Evolutionary conservation across 2,113 vertebrate genomes (phyloP).

Genomic region (Gambusia holbrooki): DNA sequence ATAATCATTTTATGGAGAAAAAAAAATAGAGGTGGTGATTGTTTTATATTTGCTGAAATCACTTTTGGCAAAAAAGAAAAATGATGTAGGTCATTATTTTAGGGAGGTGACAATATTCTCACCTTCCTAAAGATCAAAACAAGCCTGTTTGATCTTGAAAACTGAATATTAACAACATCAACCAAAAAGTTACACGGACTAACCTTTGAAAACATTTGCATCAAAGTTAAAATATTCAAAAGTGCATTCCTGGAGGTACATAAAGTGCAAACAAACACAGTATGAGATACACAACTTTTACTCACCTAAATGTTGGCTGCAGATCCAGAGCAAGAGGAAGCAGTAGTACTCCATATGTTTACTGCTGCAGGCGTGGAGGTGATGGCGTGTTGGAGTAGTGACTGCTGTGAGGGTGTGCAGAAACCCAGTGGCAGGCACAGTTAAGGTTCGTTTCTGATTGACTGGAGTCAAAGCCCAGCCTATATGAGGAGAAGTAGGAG

Average conservation of each 20-base stretch:
- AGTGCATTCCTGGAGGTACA: constrained; percentile 1
- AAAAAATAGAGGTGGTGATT: too few species aligned
- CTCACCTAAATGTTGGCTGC: constrained; percentile 90
- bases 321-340: constrained; percentile 87
- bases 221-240: background rate
- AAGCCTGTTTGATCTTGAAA: fast-evolving
- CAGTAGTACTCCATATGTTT: constrained; percentile 87
- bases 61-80: too few species aligned
- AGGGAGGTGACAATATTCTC: too few species aligned
- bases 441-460: constrained; percentile 80
- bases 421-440: constrained; percentile 73
- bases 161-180: background rate
- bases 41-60: too few species aligned
- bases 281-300: constrained; percentile 31
- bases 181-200: background rate
- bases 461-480: constrained; percentile 78
- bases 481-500: constrained; percentile 89
- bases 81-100: too few species aligned
- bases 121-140: too few species aligned
- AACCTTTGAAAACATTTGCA: too few species aligned
- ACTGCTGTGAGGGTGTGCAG: constrained; percentile 57
- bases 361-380: constrained; percentile 54
- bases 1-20: too few species aligned
- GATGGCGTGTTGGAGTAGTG: constrained; percentile 46
- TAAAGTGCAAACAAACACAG: constrained; percentile 11